phyloP scores from a whole-genome alignment of 2,113 vertebrate species.

The Dinomys branickii region DNA sequence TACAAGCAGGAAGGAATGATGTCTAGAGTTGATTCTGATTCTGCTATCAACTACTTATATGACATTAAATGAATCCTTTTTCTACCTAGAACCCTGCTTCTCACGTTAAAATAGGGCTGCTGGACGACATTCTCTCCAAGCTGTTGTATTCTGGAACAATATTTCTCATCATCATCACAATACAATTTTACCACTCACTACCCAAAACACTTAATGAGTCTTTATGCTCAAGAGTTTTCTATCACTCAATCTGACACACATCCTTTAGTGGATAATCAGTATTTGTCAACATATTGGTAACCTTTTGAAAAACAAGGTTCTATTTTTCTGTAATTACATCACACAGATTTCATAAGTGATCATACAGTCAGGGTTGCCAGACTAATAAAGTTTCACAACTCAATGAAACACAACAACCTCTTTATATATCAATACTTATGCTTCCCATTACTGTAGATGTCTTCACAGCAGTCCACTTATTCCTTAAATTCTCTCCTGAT shows the following conservation, averaged over 20 bases:
- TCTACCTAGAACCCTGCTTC: not conserved
- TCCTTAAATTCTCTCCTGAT: constrained; percentile 7
- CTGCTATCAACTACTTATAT: not conserved
- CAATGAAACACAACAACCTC: not conserved
- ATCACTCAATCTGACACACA: not conserved
- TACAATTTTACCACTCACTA: not conserved
- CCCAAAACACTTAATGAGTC: constrained; percentile 11
- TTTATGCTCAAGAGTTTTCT: constrained; percentile 10
- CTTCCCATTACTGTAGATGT: not conserved
- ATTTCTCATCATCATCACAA: not conserved
- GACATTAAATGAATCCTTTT: not conserved
- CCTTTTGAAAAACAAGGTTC: constrained; percentile 13
- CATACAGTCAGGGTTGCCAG: not conserved
- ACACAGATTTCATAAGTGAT: not conserved
- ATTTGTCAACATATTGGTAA: not conserved
- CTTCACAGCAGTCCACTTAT: not conserved
- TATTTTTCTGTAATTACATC: not conserved
- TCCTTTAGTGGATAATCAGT: not conserved
- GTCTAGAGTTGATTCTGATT: not conserved
- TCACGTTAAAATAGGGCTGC: not conserved
- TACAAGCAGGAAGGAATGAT: not conserved
- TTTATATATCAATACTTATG: not conserved
- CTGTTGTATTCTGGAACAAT: not conserved
- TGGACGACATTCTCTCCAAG: not conserved
- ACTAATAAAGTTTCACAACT: not conserved